phyloP scores from a whole-genome alignment of 92 coral and sea anemone species.

The Heliopora coerulea region DNA sequence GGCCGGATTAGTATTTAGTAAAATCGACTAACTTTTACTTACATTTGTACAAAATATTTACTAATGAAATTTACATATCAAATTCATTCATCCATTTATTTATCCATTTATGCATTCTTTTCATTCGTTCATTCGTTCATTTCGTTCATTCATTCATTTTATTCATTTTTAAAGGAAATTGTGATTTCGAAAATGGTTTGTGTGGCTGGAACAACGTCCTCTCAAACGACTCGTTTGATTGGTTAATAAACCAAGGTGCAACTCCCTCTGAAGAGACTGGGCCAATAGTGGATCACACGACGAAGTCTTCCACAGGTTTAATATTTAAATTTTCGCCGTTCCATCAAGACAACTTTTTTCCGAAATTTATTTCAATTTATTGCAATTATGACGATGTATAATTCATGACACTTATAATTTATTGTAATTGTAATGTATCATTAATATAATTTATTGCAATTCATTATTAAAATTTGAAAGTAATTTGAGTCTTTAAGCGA shows the following conservation, averaged over 20 bases:
- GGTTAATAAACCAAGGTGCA: constrained; percentile 64
- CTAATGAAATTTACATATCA: background rate
- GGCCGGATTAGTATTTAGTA: no score
- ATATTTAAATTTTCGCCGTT: background rate
- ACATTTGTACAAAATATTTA: background rate
- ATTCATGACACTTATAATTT: no score
- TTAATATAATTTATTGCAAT: no score
- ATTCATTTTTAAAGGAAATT: constrained; percentile 39
- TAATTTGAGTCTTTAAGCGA: no score
- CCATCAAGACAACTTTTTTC: no score
- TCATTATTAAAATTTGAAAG: no score
- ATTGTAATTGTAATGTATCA: no score
- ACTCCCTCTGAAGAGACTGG: constrained; percentile 83
- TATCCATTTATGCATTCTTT: no score
- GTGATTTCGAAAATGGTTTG: constrained; percentile 69
- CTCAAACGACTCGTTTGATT: constrained; percentile 48
- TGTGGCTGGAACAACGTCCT: constrained; percentile 61
- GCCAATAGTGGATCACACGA: constrained; percentile 74
- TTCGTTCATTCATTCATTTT: background rate
- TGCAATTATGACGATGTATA: no score
- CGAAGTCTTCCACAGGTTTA: constrained; percentile 15
- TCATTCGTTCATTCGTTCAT: background rate
- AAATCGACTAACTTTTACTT: no score
- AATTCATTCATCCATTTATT: background rate
- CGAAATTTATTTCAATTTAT: no score